These are phyloP conservation scores for Prochilodus magdalenae DNA, from an alignment of 2,113 vertebrate species.

Conservation along the genomic window DNA sequence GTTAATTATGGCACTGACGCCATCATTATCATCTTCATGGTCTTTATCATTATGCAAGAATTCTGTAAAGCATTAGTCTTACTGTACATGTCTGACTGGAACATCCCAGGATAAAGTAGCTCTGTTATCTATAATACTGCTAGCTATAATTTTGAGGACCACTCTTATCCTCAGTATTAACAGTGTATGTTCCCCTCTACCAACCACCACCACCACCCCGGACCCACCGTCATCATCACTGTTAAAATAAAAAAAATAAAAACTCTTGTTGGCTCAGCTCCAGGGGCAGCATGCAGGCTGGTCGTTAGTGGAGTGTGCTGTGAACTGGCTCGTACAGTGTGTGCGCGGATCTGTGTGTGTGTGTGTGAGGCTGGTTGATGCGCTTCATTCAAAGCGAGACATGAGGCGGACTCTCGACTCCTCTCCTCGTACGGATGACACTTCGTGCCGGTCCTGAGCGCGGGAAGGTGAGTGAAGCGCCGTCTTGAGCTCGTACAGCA, in stretches of 20 bases:
- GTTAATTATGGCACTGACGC: too few relatives aligned
- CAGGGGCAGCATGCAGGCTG: not conserved
- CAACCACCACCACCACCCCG: not conserved
- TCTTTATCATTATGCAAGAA: too few relatives aligned
- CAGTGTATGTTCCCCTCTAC: too few relatives aligned
- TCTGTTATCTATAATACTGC: too few relatives aligned
- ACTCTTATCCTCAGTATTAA: too few relatives aligned
- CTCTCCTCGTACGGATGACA: not conserved
- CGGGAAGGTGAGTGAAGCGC: conserved; percentile 2
- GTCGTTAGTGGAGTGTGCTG: not conserved
- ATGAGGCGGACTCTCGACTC: conserved; percentile 2
- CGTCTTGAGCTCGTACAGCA: not conserved
- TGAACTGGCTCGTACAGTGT: not conserved
- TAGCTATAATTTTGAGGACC: too few relatives aligned
- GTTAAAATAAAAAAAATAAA: not conserved
- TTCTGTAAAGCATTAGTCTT: too few relatives aligned
- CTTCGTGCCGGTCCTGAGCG: not conserved
- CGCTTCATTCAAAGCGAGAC: not conserved
- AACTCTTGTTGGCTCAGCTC: not conserved
- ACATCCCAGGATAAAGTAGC: too few relatives aligned
- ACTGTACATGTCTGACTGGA: too few relatives aligned
- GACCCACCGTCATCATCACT: not conserved
- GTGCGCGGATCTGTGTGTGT: too few relatives aligned
- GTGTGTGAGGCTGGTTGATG: not conserved
- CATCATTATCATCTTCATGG: too few relatives aligned